These are phyloP conservation scores for Rhyacophila evoluta DNA, from an alignment of 2,888 invertebrate species.

Conservation along the genomic window DNA sequence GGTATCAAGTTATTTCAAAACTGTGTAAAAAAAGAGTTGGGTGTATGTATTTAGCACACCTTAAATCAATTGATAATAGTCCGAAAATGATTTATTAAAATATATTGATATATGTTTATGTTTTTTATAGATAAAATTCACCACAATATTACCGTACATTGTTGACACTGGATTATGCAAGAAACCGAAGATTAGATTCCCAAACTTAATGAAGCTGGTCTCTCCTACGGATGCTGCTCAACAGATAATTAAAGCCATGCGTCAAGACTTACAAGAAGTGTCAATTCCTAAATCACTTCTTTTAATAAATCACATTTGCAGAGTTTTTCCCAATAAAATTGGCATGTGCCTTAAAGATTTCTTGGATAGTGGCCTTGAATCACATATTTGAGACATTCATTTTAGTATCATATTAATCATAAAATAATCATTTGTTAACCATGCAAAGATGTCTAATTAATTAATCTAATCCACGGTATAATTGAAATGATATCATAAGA, in stretches of 20 bases:
- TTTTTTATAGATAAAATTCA: constrained; percentile 75
- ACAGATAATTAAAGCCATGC: constrained; percentile 76
- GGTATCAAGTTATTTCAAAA: too few species aligned
- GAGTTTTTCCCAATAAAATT: constrained; percentile 70
- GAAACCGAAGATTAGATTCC: constrained; percentile 79
- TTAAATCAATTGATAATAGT: too few species aligned
- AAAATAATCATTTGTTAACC: too few species aligned
- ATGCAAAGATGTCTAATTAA: too few species aligned
- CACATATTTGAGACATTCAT: constrained; percentile 59
- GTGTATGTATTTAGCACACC: too few species aligned
- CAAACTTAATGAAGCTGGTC: constrained; percentile 74
- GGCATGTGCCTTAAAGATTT: constrained; percentile 72
- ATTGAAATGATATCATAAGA: too few species aligned
- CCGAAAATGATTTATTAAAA: too few species aligned
- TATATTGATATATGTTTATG: neutral
- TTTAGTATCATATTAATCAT: too few species aligned
- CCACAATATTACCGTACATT: constrained; percentile 89
- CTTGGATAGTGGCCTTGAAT: constrained; percentile 74
- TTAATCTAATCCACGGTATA: too few species aligned
- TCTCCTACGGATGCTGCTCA: constrained; percentile 74
- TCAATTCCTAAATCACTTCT: constrained; percentile 75
- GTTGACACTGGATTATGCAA: constrained; percentile 89
- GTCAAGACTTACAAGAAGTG: constrained; percentile 72
- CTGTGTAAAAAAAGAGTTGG: too few species aligned
- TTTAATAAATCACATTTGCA: constrained; percentile 70